Base-by-base conservation (phyloP, 2,113 vertebrate genomes). In the Trinectes maculatus region DNA sequence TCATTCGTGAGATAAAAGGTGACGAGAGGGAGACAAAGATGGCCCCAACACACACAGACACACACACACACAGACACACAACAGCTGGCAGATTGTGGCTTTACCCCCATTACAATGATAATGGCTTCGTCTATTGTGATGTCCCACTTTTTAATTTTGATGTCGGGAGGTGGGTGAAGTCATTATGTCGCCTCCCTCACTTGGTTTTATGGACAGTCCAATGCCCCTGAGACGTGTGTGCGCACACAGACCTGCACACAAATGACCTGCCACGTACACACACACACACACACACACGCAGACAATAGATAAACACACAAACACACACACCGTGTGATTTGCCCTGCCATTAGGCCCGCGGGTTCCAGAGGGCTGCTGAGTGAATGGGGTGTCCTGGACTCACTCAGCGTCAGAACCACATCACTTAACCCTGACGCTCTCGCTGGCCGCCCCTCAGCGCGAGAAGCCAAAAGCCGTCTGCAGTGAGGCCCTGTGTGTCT, bases 391-490 rank as follows among this genome's bases (percentile, higher is more conserved):
- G 71, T 76, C 77, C 82, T 68, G 92, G 92, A 87, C 87, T 46
- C 89, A 91, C 91, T 84, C 77, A 93, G 92, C 64, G 9, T 77
- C 89, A 93, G 91, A 93, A 93, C 92, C 91, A 94, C 92, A 93
- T 92, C 94, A 93, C 93, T 96, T 95, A 95, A 95, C 94, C 95
- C 91, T 36, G 46, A 79, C 83, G 89, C 90, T 92, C 87, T 42
- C 52, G 85, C 78, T 69, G 76, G 87, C 89, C 76, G 82, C 86
- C 82, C 82, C 6, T 46, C 73, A 0, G 58, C 86, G 84, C 62
- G 80, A 89, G 79, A 87, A 90, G 88, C 86, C 86, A 88, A 89
- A 87, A 91, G 88, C 88, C 84, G 80, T 43, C 7, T 75, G 85
- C 87, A 92, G 93, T 92, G 75, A 46, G 89, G 63, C 71, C 80